Conservation (phyloP, 2,113 vertebrate genomes). For the Nymphicus hollandicus region DNA sequence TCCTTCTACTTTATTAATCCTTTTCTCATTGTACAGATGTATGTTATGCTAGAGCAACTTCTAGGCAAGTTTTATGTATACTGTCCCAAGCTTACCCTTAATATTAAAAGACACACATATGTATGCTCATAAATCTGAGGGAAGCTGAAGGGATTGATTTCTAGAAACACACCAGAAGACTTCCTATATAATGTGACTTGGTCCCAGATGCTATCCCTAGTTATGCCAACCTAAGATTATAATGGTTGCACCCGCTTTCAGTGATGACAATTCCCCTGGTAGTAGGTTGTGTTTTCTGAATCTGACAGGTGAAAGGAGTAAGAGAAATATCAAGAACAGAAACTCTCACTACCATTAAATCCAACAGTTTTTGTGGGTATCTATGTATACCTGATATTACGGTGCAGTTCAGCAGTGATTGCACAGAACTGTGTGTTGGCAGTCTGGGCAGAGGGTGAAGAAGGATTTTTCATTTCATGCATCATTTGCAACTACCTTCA, state of each 20-base stretch:
- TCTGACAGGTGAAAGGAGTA: not conserved
- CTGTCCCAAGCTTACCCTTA: not conserved
- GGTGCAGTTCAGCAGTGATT: not conserved
- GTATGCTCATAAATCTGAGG: not conserved
- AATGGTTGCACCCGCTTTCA: not conserved
- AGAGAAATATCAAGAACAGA: not conserved
- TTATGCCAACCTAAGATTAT: fast-evolving
- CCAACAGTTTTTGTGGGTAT: not conserved
- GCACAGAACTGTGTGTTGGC: not conserved
- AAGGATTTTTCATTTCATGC: slow-evolving; percentile 66
- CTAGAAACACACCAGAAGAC: not conserved
- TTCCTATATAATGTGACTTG: not conserved
- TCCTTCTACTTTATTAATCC: not conserved
- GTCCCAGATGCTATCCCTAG: not conserved
- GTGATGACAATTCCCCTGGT: not conserved
- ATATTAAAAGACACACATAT: not conserved
- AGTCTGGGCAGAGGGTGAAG: not conserved
- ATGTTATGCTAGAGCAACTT: not conserved
- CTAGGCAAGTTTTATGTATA: not conserved
- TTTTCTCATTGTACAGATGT: not conserved
- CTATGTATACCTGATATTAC: not conserved
- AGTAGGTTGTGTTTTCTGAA: not conserved
- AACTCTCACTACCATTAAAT: not conserved
- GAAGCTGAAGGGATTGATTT: not conserved
- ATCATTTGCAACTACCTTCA: slow-evolving; percentile 55